phyloP scores from a whole-genome alignment of 2,113 vertebrate genomes.

The Rhinichthys klamathensis region DNA sequence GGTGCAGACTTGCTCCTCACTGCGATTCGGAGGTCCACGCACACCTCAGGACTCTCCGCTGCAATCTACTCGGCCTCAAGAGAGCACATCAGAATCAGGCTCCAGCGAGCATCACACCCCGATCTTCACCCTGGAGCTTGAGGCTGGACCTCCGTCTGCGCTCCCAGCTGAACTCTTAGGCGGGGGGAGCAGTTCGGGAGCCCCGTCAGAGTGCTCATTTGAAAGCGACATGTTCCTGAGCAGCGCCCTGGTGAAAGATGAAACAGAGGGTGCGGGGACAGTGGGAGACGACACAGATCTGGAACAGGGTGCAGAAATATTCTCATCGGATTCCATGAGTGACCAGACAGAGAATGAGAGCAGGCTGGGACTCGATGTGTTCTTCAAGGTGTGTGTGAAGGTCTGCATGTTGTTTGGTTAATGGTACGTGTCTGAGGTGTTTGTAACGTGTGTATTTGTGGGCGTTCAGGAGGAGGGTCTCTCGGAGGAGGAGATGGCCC shows the following conservation, averaged over 20 bases:
- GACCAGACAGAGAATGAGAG: constrained; percentile 76
- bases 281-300: constrained; percentile 79
- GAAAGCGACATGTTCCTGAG: constrained; percentile 73
- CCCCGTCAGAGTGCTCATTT: constrained; percentile 77
- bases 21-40: constrained; percentile 77
- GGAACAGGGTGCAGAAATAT: constrained; percentile 71
- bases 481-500: constrained; percentile 83
- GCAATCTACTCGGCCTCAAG: constrained; percentile 54
- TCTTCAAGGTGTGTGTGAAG: constrained; percentile 73
- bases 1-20: constrained; percentile 87
- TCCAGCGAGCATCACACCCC: constrained; percentile 74
- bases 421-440: not conserved
- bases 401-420: not conserved
- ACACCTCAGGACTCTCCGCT: constrained; percentile 64
- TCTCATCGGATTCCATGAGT: constrained; percentile 81
- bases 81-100: constrained; percentile 71
- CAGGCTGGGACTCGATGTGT: constrained; percentile 79
- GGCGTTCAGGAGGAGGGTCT: constrained; percentile 73
- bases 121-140: constrained; percentile 76
- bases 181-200: constrained; percentile 71
- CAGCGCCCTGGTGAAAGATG: constrained; percentile 58
- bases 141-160: constrained; percentile 49
- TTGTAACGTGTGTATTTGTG: constrained; percentile 49
- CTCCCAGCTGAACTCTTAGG: constrained; percentile 48
- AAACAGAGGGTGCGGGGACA: constrained; percentile 36